Evolutionary conservation across 2,888 invertebrate genomes (phyloP), one percentile per base, ranked within the genome.

Genomic region (Bombylius discolor): DNA sequence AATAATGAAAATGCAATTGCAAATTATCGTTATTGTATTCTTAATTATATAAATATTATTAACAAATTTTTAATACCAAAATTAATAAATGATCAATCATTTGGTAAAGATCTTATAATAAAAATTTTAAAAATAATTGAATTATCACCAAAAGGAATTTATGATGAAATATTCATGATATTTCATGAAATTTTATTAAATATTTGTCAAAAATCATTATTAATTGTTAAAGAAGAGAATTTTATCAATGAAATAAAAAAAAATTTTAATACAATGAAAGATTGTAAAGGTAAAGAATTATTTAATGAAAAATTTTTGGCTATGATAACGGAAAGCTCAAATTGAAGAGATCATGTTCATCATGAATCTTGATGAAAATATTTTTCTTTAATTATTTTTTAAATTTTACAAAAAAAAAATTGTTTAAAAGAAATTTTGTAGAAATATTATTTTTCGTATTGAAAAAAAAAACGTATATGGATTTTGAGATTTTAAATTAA

Each of bases 31-130:
- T 64, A 67, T 56, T 67, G 65, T 31, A 59, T 67, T 56, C 57
- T 63, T 6, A 67, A 67, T 53, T 68, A 67, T 61, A 65, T 65
- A 0, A 65, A 66, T 54, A 65, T 67, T 47, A 63, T 67, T 6
- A 60, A 61, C 33, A 66, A 65, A 59, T 63, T 64, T 49, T 53
- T 68, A 5, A 44, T 67, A 33, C 66, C 67, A 5, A 56, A 57
- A 55, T 56, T 66, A 36, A 61, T 62, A 42, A 59, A 64, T 50
- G 63, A 67, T 50, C 57, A 57, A n/a, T 62, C 47, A 33, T 14
- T 65, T 59, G 60, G 64, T 34, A 62, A 64, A 58, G 64, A 67
- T 55, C 60, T 68, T 6, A 58, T 59, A 53, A 53, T 64, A 5
- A 67, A 66, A 57, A 60, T 68, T 6, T 56, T 68, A 6, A 65